These are phyloP conservation scores for Oscheius onirici DNA, from an alignment of 2,888 invertebrate species.

Conservation along the genomic window DNA sequence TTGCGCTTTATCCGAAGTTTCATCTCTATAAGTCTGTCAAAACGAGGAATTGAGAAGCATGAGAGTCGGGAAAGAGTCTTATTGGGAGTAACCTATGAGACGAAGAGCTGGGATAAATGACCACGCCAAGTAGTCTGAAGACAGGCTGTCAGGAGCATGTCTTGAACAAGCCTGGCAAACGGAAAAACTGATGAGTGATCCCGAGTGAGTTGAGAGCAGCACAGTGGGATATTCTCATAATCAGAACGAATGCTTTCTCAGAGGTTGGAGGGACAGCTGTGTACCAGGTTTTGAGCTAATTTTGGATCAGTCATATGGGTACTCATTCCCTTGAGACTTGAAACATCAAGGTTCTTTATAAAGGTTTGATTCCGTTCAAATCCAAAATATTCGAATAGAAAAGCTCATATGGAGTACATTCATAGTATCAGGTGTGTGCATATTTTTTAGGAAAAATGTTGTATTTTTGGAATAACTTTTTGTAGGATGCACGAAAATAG, in stretches of 20 bases:
- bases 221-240: not conserved
- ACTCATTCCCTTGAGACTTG: too few relatives aligned
- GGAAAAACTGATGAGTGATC: constrained; percentile 15
- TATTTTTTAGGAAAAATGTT: too few relatives aligned
- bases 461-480: too few relatives aligned
- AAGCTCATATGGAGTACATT: too few relatives aligned
- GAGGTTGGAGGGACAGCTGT: too few relatives aligned
- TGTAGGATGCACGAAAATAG: too few relatives aligned
- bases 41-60: not conserved
- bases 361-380: too few relatives aligned
- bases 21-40: constrained; percentile 1
- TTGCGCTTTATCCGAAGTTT: constrained; percentile 23
- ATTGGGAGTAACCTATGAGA: not conserved
- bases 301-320: too few relatives aligned
- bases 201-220: not conserved
- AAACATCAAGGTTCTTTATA: too few relatives aligned
- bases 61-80: not conserved
- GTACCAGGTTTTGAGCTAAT: too few relatives aligned
- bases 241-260: not conserved
- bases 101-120: not conserved
- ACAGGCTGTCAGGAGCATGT: not conserved
- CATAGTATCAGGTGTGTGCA: too few relatives aligned
- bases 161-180: not conserved
- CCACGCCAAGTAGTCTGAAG: not conserved
- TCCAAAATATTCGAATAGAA: too few relatives aligned